Evolutionary conservation across 2,888 invertebrate genomes (phyloP), one percentile per base, ranked within the genome.

Genomic region (Cinara cedri): DNA sequence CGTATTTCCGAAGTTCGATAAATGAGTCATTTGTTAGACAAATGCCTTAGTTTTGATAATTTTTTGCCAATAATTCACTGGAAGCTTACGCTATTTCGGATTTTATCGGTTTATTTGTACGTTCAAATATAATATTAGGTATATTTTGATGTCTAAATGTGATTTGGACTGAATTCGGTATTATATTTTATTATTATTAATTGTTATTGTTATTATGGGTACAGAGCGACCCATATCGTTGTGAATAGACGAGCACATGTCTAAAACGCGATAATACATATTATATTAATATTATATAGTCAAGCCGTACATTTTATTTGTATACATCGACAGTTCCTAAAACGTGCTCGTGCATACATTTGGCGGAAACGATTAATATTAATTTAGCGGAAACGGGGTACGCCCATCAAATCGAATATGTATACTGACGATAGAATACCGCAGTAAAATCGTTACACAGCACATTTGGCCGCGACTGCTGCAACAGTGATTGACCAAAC

Each of bases 351-450:
- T 24, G 55, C 66, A 63, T 55, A 66, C 54, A 21, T 75, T 65
- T 55, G 66, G 24, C 75, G 66, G 75, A 75, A 75, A 55, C 75
- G 66, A 65, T 75, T 66, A 66, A 75, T 75, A 75, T 75, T 55
- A 54, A 44, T 75, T 66, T 66, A 75, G 16, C 66, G 75, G 75
- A 75, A 75, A 75, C 65, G 44, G 66, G 13, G 55, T 72, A 60
- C 72, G 72, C 60, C 55, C 60, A 72, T 72, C 55, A 16, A 46
- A 57, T 34, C 3, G 3, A 34, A 34, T 34, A 34, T 34, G 6
- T 34, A 34, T 34, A 34, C 34, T 11, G 57, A n/a, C 24, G 44
- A 44, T 72, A 55, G 71, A 55, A 71, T 6, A 34, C 6, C 6
- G 34, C 55, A 71, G 71, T 44, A 21, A 71, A 71, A 71, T 57